phyloP scores from a whole-genome alignment of 2,888 invertebrate genomes.

The Strigamia transsilvanica region DNA sequence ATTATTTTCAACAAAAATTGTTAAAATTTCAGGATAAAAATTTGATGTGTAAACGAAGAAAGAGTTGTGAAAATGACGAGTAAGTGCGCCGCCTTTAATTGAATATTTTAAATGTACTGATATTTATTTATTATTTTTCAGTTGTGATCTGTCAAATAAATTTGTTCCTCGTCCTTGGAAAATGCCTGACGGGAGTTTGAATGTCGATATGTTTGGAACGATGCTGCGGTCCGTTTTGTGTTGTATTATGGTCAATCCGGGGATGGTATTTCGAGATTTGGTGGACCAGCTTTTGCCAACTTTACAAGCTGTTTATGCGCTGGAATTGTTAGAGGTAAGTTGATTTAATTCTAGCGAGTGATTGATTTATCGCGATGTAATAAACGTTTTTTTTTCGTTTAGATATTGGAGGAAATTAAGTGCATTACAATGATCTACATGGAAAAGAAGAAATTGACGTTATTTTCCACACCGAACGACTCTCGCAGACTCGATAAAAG shows the following conservation, averaged over 20 bases:
- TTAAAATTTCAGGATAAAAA: background rate
- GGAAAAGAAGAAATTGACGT: background rate
- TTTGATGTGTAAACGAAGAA: background rate
- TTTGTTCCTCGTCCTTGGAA: slow-evolving; percentile 74
- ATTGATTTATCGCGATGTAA: background rate
- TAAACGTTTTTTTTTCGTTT: background rate
- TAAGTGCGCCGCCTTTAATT: background rate
- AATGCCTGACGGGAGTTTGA: slow-evolving; percentile 76
- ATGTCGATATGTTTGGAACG: slow-evolving; percentile 73
- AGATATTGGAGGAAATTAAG: background rate
- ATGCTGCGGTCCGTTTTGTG: slow-evolving; percentile 75
- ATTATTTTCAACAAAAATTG: no score
- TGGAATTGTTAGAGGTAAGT: slow-evolving; percentile 72
- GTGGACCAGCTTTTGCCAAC: slow-evolving; percentile 72
- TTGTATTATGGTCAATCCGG: slow-evolving; percentile 73
- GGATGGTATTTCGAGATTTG: slow-evolving; percentile 68
- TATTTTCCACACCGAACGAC: background rate
- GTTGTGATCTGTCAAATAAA: slow-evolving; percentile 58
- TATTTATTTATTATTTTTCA: background rate
- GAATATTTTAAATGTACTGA: background rate
- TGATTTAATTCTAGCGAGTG: background rate
- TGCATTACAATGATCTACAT: background rate
- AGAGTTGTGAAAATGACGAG: background rate
- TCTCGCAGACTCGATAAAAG: background rate
- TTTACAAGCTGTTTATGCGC: slow-evolving; percentile 73